A percentile compares a stretch with the other conserved stretches of the same genome.
Conservation (phyloP, 2,113 vertebrate species). For the Corythornis madagascariensis region DNA sequence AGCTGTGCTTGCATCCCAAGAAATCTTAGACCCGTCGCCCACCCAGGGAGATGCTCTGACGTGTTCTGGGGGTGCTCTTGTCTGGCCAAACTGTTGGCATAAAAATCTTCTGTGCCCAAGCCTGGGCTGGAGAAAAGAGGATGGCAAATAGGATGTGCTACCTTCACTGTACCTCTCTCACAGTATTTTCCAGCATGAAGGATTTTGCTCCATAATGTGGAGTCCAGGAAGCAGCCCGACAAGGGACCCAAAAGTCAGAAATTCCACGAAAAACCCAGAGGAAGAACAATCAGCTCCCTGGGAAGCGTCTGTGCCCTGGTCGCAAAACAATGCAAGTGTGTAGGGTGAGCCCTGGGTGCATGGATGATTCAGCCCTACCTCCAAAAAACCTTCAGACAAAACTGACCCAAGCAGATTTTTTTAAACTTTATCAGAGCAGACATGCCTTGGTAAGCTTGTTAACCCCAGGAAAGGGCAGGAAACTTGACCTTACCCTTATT, state of each 20-base stretch:
- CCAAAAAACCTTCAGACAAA: neutral
- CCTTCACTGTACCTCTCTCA: neutral
- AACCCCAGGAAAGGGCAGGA: neutral
- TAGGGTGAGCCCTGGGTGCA: neutral
- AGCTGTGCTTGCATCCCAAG: neutral
- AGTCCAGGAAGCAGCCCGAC: neutral
- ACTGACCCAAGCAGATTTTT: neutral
- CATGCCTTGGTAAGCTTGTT: accelerated
- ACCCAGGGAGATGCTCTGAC: neutral
- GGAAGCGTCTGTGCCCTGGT: neutral
- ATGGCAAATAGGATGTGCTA: neutral
- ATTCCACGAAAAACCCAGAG: neutral
- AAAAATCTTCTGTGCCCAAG: neutral
- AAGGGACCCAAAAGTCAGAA: neutral
- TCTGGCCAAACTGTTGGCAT: neutral
- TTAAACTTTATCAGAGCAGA: neutral
- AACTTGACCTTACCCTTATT: neutral
- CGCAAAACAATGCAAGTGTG: accelerated
- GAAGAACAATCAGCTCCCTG: neutral
- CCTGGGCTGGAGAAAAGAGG: neutral
- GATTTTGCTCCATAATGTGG: neutral
- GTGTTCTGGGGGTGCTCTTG: neutral
- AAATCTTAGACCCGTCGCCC: neutral
- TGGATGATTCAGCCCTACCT: neutral
- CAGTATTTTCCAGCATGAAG: neutral